Base-by-base conservation (phyloP, 2,797 vertebrate species). In the Tamandua tetradactyla region DNA sequence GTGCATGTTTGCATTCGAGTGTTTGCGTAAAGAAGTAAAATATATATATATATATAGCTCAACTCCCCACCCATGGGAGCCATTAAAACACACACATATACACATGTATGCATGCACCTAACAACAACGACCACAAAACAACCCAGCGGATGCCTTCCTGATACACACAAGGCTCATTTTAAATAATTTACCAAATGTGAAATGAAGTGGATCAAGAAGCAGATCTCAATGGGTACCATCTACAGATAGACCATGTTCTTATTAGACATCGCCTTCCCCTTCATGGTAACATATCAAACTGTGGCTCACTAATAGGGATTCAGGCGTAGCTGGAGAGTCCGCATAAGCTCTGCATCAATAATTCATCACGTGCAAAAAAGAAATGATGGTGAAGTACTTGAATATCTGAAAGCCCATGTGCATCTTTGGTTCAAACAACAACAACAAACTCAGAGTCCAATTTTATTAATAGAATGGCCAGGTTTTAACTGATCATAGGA, bases 261-360 rank as follows among this genome's bases (percentile, higher is more conserved):
- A 25, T 81, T 94, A 88, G 92, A 59, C 0, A 40, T 78, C 27
- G 74, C 85, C 86, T 86, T 95, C 95, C 92, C 96, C 93, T 97
- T 93, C 62, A 86, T 79, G 75, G 96, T 96, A 89, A 87, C 76
- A 94, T 95, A 95, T 87, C 93, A 93, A 92, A 95, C 84, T 88
- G 82, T 91, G 95, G 96, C 96, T 98, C 98, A 94, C 96, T 97
- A 97, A 97, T 96, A 96, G 89, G 94, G 85, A 98, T 96, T 97
- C 97, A 35, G 72, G 87, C 96, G 95, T 96, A 96, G 96, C 93
- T 97, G 79, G 93, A 82, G 93, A 97, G 96, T 86, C 89, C 76
- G 94, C 95, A 95, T 78, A 96, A 97, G 88, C 32, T 94, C 85
- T 66, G 59, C 93, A 96, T 98, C 97, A 98, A 98, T 98, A 98